Conservation (phyloP, 2,888 invertebrate species). For the Drosophila peninsularis region DNA sequence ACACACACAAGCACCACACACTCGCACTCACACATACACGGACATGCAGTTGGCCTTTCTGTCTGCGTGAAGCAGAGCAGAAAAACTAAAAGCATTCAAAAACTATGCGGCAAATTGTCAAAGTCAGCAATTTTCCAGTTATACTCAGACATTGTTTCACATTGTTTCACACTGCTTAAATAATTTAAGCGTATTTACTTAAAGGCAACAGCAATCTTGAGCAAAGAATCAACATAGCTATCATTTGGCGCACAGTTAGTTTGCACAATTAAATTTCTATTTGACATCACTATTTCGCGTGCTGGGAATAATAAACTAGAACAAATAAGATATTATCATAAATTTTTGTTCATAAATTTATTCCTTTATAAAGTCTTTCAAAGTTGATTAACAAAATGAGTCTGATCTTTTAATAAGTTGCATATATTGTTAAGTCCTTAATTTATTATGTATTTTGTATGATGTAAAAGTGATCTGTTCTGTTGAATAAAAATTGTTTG, state of each 20-base stretch:
- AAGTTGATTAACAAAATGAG: too few relatives aligned
- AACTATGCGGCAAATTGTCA: constrained; percentile 63
- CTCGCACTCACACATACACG: background rate
- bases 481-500: too few relatives aligned
- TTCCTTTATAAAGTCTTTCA: too few relatives aligned
- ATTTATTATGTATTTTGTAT: too few relatives aligned
- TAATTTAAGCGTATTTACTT: constrained; percentile 37
- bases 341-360: too few relatives aligned
- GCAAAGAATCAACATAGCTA: constrained; percentile 8
- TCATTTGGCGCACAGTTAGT: constrained; percentile 9
- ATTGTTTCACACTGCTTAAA: constrained; percentile 59
- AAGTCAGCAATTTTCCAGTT: constrained; percentile 49
- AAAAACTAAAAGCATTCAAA: constrained; percentile 57
- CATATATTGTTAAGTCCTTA: too few relatives aligned
- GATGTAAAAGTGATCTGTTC: too few relatives aligned
- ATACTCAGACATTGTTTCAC: constrained; percentile 37
- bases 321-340: background rate
- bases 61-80: constrained; percentile 71
- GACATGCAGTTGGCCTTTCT: constrained; percentile 7
- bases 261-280: constrained; percentile 31
- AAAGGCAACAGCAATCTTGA: constrained; percentile 8
- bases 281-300: constrained; percentile 6
- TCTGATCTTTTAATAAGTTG: too few relatives aligned
- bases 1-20: background rate
- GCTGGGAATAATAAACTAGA: background rate